These are phyloP conservation scores for Delia radicum DNA, from an alignment of 1,140 invertebrate genomes.

Conservation along the genomic window DNA sequence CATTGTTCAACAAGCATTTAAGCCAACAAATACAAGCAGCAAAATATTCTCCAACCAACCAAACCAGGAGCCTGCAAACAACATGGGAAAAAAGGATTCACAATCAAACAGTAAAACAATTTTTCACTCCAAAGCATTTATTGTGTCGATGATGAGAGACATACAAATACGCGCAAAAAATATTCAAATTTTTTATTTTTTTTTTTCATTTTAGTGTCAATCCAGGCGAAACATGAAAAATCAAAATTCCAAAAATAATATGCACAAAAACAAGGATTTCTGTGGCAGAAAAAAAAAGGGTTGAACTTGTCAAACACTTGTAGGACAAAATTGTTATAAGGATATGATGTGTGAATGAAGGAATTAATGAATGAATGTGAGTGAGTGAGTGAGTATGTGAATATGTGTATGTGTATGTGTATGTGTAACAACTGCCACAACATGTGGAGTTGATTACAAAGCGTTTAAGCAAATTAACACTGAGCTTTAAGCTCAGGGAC, in stretches of 20 bases:
- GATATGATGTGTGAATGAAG: background rate
- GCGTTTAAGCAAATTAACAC: slow-evolving; percentile 24
- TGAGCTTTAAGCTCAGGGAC: slow-evolving; percentile 3
- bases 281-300: background rate
- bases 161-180: slow-evolving; percentile 8
- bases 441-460: slow-evolving; percentile 26
- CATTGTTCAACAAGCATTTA: background rate
- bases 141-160: slow-evolving; percentile 13
- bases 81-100: background rate
- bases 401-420: background rate
- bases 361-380: background rate
- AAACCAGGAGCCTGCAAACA: no score
- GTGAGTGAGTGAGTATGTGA: background rate
- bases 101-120: slow-evolving; percentile 25
- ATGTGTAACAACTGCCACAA: slow-evolving; percentile 5
- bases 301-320: slow-evolving; percentile 1
- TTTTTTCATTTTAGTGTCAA: background rate
- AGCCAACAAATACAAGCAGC: background rate
- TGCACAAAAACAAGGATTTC: background rate
- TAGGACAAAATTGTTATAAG: background rate
- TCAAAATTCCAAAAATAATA: slow-evolving; percentile 18
- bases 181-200: slow-evolving; percentile 28
- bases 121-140: slow-evolving; percentile 29
- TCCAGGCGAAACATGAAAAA: background rate
- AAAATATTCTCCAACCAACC: no score